Evolutionary conservation across 2,113 vertebrate species (phyloP).

Genomic region (Apodemus sylvaticus): DNA sequence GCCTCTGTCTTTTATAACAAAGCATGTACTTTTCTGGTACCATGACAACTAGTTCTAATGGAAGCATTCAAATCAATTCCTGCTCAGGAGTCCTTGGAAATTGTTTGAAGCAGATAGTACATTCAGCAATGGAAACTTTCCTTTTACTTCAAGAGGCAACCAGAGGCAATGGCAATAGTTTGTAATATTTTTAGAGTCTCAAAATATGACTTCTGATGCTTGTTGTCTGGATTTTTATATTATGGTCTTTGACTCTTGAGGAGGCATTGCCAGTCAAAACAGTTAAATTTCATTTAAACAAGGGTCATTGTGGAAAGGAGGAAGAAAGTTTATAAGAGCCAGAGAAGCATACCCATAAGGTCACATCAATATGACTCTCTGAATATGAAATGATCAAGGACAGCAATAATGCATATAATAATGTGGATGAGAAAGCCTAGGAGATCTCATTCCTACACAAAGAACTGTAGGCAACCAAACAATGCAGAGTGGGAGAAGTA

Average conservation of each 20-base stretch:
- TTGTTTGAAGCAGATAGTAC: not conserved
- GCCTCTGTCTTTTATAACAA: not conserved
- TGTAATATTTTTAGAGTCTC: not conserved
- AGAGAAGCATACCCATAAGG: not conserved
- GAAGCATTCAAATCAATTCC: not conserved
- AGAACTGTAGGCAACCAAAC: not conserved
- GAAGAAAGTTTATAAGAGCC: not conserved
- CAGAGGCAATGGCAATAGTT: not conserved
- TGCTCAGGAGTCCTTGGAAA: not conserved
- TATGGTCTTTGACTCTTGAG: not conserved
- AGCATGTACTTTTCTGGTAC: not conserved
- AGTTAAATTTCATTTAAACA: not conserved
- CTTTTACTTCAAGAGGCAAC: not conserved
- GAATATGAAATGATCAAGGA: not conserved
- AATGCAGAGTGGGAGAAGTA: not conserved
- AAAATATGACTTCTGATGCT: not conserved
- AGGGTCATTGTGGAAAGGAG: not conserved
- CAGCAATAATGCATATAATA: not conserved
- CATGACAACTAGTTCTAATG: not conserved
- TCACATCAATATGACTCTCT: not conserved
- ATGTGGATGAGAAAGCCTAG: not conserved
- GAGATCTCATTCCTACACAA: not conserved
- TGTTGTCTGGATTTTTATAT: not conserved
- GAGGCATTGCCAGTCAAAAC: not conserved
- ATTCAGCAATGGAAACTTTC: not conserved